Conservation (phyloP, 2,113 vertebrate genomes). For the Montifringilla adamsi region DNA sequence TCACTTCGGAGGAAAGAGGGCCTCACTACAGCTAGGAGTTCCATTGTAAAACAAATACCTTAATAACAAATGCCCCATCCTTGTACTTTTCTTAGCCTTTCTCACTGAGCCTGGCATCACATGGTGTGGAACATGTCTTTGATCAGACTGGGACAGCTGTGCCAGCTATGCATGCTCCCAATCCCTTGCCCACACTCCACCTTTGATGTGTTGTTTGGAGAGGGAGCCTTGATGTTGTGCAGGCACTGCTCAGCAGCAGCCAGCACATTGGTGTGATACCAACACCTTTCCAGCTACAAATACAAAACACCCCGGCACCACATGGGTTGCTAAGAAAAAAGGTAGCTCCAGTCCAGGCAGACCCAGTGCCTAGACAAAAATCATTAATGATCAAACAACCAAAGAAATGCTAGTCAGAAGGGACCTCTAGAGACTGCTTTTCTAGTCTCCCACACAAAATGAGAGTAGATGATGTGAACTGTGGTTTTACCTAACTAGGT, state of each 20-base stretch:
- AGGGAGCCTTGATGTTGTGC: neutral
- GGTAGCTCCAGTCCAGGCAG: neutral
- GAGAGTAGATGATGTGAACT: neutral
- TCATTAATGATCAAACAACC: neutral
- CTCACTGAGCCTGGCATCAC: neutral
- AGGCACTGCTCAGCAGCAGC: neutral
- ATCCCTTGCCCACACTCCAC: neutral
- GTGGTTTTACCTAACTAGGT: neutral
- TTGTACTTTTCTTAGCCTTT: neutral
- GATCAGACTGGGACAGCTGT: neutral
- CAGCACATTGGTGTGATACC: neutral
- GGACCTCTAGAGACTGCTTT: neutral
- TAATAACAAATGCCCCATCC: neutral
- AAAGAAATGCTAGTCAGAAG: neutral
- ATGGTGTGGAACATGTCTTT: neutral
- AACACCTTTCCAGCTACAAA: neutral
- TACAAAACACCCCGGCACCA: rapidly evolving
- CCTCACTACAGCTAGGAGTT: neutral
- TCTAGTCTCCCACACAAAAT: neutral
- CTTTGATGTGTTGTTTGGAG: neutral
- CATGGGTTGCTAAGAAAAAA: neutral
- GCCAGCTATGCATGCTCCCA: neutral
- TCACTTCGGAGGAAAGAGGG: neutral
- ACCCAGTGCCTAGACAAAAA: neutral
- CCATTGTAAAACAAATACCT: neutral